These are phyloP conservation scores for Elaphurus davidianus DNA, from an alignment of 2,113 vertebrate genomes.

Conservation along the genomic window DNA sequence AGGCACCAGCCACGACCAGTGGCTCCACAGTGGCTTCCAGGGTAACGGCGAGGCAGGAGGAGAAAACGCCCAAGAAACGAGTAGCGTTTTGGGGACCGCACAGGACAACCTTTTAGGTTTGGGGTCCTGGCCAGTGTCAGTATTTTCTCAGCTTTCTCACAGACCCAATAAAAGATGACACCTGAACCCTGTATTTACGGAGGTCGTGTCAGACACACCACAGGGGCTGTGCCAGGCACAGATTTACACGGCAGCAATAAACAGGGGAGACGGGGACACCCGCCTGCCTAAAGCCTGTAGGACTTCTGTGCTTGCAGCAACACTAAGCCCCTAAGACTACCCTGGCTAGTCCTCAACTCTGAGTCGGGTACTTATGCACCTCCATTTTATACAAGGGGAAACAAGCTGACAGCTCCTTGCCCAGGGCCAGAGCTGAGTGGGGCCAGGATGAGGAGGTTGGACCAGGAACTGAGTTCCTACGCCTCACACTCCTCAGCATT, in stretches of 20 bases:
- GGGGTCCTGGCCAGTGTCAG: neutral
- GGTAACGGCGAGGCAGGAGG: neutral
- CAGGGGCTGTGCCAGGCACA: neutral
- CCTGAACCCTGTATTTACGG: neutral
- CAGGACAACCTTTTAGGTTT: neutral
- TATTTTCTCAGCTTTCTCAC: neutral
- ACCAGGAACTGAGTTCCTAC: neutral
- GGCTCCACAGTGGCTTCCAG: neutral
- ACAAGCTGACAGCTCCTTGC: neutral
- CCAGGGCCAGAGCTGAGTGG: neutral
- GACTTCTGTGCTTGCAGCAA: neutral
- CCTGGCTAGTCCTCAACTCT: neutral
- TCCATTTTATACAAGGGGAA: neutral
- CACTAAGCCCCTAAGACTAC: neutral
- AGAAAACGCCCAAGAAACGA: neutral
- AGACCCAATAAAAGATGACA: neutral
- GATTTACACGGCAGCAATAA: neutral
- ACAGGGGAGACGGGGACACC: accelerated
- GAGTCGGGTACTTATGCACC: neutral
- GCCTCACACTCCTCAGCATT: neutral
- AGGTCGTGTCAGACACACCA: neutral
- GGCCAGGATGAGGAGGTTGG: neutral
- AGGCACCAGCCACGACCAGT: neutral
- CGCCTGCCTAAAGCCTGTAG: neutral
- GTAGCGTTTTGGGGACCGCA: neutral